Percentiles rank a stretch among this genome's conserved stretches.
Conservation (phyloP, 2,797 vertebrate genomes). For the Anomalospiza imberbis region DNA sequence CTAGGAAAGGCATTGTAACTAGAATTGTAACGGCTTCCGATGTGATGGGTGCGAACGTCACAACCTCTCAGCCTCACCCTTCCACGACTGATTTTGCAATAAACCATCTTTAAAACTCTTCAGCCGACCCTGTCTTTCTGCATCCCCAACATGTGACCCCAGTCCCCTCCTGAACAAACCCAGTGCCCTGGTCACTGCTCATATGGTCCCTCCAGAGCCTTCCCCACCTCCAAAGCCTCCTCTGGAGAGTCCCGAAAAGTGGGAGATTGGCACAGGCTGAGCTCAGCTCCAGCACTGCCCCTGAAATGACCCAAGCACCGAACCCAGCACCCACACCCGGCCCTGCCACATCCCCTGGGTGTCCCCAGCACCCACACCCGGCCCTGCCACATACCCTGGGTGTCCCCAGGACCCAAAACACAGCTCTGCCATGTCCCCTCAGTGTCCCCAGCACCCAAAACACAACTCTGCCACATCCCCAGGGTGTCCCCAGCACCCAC, state of each 20-base stretch:
- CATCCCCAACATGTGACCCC: background rate
- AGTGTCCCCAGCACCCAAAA: background rate
- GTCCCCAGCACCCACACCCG: too few relatives aligned
- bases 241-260: background rate
- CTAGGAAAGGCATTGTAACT: background rate
- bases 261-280: accelerated
- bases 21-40: background rate
- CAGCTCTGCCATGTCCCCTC: too few relatives aligned
- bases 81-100: background rate
- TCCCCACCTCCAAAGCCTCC: background rate
- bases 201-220: background rate
- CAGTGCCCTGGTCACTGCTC: background rate
- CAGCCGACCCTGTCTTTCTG: background rate
- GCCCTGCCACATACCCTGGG: too few relatives aligned
- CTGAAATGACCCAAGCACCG: background rate
- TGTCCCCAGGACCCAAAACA: too few relatives aligned
- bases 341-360: too few relatives aligned
- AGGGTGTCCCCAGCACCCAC: too few relatives aligned
- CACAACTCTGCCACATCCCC: background rate
- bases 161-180: background rate
- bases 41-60: background rate
- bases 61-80: background rate
- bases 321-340: background rate
- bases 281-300: too few relatives aligned
- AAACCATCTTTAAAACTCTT: background rate